These are phyloP conservation scores for Heterochromis multidens DNA, from an alignment of 2,113 vertebrate species.

Conservation along the genomic window DNA sequence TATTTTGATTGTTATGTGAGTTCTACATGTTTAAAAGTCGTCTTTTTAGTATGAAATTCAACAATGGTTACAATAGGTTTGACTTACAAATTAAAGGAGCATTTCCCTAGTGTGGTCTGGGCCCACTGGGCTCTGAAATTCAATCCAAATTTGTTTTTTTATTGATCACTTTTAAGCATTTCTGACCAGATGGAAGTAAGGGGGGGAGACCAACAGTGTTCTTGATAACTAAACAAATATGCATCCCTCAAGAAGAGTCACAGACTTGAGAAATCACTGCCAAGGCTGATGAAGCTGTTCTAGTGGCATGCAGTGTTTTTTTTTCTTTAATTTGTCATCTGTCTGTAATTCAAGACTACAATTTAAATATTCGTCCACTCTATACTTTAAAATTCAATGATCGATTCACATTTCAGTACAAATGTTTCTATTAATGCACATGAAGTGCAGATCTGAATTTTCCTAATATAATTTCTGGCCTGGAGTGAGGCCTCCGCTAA, in stretches of 20 bases:
- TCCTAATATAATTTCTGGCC: conserved; percentile 34
- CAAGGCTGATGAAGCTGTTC: background rate
- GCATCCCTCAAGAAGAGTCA: background rate
- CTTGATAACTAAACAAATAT: background rate
- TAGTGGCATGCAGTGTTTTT: background rate
- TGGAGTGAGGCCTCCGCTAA: conserved; percentile 15
- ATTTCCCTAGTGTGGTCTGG: background rate
- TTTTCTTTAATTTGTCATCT: background rate
- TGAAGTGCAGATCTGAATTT: conserved; percentile 7
- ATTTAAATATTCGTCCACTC: background rate
- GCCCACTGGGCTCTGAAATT: background rate
- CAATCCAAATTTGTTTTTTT: background rate
- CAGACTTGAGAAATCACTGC: background rate
- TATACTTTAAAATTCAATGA: conserved; percentile 1
- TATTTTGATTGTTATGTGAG: background rate
- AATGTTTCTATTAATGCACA: conserved; percentile 22
- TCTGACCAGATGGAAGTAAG: too few relatives aligned
- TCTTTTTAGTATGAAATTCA: background rate
- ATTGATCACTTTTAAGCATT: background rate
- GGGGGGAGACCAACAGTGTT: background rate
- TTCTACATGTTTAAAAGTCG: background rate
- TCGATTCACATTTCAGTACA: background rate
- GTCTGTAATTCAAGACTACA: background rate
- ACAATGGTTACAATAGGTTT: background rate
- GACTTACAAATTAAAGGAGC: background rate